Evolutionary conservation across 2,888 invertebrate species (phyloP).

Genomic region (Monopis laevigella): DNA sequence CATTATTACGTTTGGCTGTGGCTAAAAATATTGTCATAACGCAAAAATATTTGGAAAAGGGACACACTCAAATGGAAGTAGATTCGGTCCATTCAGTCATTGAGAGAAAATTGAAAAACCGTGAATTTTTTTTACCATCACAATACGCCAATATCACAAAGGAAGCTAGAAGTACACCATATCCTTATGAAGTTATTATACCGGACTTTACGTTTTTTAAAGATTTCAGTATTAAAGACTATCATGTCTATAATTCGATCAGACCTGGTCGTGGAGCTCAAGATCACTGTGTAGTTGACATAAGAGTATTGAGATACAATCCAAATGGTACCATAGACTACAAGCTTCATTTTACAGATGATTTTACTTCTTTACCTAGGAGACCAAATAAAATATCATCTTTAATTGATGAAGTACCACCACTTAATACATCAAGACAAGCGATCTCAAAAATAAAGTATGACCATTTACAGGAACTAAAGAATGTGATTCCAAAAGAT

Average conservation of each 20-base stretch:
- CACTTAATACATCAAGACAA: slow-evolving; percentile 12
- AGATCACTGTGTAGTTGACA: slow-evolving; percentile 17
- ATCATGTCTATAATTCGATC: slow-evolving; percentile 19
- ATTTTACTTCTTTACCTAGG: slow-evolving; percentile 16
- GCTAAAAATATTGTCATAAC: slow-evolving; percentile 20
- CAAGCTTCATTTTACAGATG: slow-evolving; percentile 14
- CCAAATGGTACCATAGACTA: slow-evolving; percentile 18
- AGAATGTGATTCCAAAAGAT: slow-evolving; percentile 18
- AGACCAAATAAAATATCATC: slow-evolving; percentile 16
- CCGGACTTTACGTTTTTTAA: slow-evolving; percentile 18
- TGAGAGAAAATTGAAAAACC: slow-evolving; percentile 17
- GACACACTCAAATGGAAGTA: slow-evolving; percentile 21
- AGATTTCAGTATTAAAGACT: slow-evolving; percentile 15
- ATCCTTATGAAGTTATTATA: slow-evolving; percentile 18
- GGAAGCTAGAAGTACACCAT: slow-evolving; percentile 17
- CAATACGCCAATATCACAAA: slow-evolving; percentile 13
- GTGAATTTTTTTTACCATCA: slow-evolving; percentile 12
- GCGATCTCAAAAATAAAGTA: slow-evolving; percentile 14
- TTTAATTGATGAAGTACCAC: slow-evolving; percentile 2
- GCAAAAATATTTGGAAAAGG: slow-evolving; percentile 24
- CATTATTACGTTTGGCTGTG: slow-evolving; percentile 18
- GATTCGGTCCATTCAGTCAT: slow-evolving; percentile 18
- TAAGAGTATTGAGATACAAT: slow-evolving; percentile 18
- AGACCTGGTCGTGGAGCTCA: slow-evolving; percentile 19
- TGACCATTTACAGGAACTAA: slow-evolving; percentile 18